phyloP scores from a whole-genome alignment of 2,888 invertebrate genomes.

The Troilus luridus region DNA sequence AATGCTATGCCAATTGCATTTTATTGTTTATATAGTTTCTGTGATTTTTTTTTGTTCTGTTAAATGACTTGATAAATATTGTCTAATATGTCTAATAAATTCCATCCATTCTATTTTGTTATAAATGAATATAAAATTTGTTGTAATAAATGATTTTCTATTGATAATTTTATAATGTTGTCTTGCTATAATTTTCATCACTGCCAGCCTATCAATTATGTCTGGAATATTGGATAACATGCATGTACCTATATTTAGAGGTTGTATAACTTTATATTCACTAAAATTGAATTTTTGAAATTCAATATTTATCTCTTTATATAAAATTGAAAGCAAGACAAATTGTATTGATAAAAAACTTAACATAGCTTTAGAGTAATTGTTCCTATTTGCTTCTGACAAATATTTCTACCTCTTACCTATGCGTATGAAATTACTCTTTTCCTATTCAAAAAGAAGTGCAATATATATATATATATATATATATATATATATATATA shows the following conservation, averaged over 20 bases:
- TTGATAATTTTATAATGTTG: neutral
- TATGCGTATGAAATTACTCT: neutral
- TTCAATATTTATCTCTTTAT: neutral
- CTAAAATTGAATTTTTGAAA: neutral
- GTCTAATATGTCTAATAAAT: constrained; percentile 14
- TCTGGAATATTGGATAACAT: neutral
- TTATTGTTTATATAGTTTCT: neutral
- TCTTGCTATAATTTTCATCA: constrained; percentile 33
- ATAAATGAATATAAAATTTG: constrained; percentile 22
- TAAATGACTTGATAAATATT: neutral
- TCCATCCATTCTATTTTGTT: constrained; percentile 37
- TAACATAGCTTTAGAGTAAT: neutral
- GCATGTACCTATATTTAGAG: neutral
- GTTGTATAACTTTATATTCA: constrained; percentile 3
- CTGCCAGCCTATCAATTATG: constrained; percentile 45
- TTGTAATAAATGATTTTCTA: neutral
- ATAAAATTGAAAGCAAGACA: constrained; percentile 18
- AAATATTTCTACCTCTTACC: constrained; percentile 44
- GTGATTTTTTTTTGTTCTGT: neutral
- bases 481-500: too few species aligned
- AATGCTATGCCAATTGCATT: neutral
- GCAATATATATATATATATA: too few species aligned
- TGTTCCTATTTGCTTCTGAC: constrained; percentile 36
- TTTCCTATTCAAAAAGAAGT: constrained; percentile 18
- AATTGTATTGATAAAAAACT: neutral